Conservation (phyloP, 2,797 vertebrate species). For the Benthosema pterotum region DNA sequence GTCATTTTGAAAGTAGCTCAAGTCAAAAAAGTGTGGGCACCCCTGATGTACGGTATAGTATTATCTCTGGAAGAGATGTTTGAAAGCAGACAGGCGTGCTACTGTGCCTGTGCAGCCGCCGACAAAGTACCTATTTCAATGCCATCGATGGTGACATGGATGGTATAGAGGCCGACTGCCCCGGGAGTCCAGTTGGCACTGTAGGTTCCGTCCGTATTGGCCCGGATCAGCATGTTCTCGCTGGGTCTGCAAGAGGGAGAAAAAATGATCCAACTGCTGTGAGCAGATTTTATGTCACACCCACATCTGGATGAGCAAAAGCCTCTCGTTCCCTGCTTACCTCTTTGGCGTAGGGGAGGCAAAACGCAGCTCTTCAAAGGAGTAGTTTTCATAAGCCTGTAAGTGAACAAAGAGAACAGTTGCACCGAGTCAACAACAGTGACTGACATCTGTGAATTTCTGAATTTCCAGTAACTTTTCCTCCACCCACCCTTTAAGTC, state of each 20-base stretch:
- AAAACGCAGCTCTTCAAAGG: constrained; percentile 98
- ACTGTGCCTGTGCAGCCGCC: neutral
- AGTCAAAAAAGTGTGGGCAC: too few relatives aligned
- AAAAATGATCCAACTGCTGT: constrained; percentile 29
- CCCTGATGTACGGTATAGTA: too few relatives aligned
- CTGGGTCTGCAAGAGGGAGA: constrained; percentile 85
- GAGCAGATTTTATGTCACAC: neutral
- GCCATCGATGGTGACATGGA: constrained; percentile 98
- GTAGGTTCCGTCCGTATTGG: constrained; percentile 98
- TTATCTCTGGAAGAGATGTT: neutral
- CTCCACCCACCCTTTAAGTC: too few relatives aligned
- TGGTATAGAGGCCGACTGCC: constrained; percentile 97
- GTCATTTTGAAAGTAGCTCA: too few relatives aligned
- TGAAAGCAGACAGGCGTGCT: neutral
- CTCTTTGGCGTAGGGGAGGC: constrained; percentile 98
- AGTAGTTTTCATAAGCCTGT: constrained; percentile 98
- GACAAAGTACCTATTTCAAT: constrained; percentile 92
- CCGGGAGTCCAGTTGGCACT: constrained; percentile 99
- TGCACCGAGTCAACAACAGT: neutral
- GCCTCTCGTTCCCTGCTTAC: constrained; percentile 67
- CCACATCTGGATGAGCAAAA: neutral
- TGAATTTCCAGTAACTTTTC: too few relatives aligned
- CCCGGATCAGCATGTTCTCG: constrained; percentile 99
- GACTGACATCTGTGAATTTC: too few relatives aligned
- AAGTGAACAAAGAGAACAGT: constrained; percentile 22